Evolutionary conservation across 2,113 vertebrate species (phyloP).

Genomic region (Paracanthobrama guichenoti): DNA sequence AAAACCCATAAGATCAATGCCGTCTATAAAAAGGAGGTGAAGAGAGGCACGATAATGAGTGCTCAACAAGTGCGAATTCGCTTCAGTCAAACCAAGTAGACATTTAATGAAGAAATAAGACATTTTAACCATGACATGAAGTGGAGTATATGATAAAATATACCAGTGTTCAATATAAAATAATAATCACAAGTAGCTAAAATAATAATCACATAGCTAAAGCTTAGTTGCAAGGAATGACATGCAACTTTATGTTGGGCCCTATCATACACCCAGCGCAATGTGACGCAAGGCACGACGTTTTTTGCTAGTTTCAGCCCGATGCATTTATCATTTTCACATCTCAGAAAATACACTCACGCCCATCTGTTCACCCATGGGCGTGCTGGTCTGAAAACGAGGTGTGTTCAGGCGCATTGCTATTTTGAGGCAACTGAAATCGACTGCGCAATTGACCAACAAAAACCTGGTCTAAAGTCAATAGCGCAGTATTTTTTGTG

Average conservation of each 20-base stretch:
- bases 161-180: not conserved
- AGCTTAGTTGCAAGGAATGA: not conserved
- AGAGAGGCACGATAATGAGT: not conserved
- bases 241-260: not conserved
- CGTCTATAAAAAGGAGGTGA: conserved; percentile 6
- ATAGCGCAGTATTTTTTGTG: too few species aligned
- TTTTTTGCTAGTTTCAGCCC: too few species aligned
- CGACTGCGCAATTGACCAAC: too few species aligned
- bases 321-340: too few species aligned
- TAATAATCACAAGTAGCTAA: not conserved
- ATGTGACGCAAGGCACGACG: too few species aligned
- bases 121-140: not conserved
- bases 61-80: not conserved
- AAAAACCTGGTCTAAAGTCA: too few species aligned
- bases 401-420: too few species aligned
- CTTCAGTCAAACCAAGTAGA: not conserved
- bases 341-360: too few species aligned
- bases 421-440: too few species aligned
- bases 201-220: not conserved
- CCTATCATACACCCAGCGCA: too few species aligned
- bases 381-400: too few species aligned
- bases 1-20: not conserved
- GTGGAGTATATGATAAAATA: not conserved
- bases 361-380: too few species aligned
- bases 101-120: conserved; percentile 1